Evolutionary conservation across 2,113 vertebrate species (phyloP).

Genomic region (Micronycteris hirsuta): DNA sequence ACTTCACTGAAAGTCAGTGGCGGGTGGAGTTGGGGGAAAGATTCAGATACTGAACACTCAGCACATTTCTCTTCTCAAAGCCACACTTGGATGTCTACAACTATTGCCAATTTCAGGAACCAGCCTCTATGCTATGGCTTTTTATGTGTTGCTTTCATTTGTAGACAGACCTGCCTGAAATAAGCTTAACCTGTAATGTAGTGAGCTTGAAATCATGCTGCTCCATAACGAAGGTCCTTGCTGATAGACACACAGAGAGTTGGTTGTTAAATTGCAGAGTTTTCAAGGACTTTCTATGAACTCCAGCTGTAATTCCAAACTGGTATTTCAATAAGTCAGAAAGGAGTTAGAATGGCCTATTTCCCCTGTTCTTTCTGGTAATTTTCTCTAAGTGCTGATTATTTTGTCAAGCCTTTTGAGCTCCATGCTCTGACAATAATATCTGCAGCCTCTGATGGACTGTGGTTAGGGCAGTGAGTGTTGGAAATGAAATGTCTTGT

Average conservation of each 20-base stretch:
- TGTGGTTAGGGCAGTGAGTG: conserved; percentile 31
- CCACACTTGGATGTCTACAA: background rate
- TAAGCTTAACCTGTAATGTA: background rate
- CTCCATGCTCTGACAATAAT: conserved; percentile 41
- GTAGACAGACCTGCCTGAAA: background rate
- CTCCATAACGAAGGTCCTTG: conserved; percentile 34
- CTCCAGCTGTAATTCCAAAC: conserved; percentile 59
- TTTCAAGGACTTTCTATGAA: conserved; percentile 70
- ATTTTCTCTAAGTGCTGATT: conserved; percentile 71
- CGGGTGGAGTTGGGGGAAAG: too few species aligned
- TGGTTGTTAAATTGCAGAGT: conserved; percentile 56
- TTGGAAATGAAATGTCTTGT: conserved; percentile 58
- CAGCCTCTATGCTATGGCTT: background rate
- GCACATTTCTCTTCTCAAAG: background rate
- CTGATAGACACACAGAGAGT: conserved; percentile 38
- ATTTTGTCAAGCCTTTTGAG: conserved; percentile 74
- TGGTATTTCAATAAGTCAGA: conserved; percentile 58
- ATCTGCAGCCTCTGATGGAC: conserved; percentile 52
- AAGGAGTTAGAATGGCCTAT: conserved; percentile 62
- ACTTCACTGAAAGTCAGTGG: background rate
- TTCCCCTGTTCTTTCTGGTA: conserved; percentile 61
- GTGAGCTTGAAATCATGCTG: background rate
- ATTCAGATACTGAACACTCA: background rate
- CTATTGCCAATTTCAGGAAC: conserved; percentile 4
- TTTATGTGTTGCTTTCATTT: conserved; percentile 47